Evolutionary conservation across 2,888 invertebrate species (phyloP), one percentile per base, ranked within the genome.

Genomic region (Abscondita cerata): DNA sequence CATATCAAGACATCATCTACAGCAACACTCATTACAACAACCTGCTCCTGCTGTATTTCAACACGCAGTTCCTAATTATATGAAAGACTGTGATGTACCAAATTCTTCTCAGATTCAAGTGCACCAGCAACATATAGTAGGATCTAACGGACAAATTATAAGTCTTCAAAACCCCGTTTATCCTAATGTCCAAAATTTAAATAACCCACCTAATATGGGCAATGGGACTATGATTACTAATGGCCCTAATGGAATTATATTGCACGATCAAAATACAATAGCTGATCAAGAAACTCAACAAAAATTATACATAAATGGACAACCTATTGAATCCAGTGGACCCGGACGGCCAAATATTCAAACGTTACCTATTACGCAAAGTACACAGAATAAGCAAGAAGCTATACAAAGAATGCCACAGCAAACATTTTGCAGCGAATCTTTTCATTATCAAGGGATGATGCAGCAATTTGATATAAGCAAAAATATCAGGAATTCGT

Each of bases 81-180:
- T 61, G 51, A 61, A 63, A 58, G 46, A 51, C 13, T 62, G 55
- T 51, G 53, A 46, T 31, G 46, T 59, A 52, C 52, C 15, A 36
- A 56, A 60, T 33, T 25, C 53, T 19, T 47, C 52, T 36, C 64
- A 64, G 36, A 59, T 70, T 40, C 74, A 76, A 62, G 59, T 75
- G 20, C 74, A 74, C 20, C 72, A 76, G 20, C 79, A 78, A 57
- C 80, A 81, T 63, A 74, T 86, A 34, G 75, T 86, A 59, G 85
- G 85, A 8, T 84, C 85, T 0, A 86, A 86, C 66, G 86, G 86
- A 41, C 86, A 86, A 76, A 81, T 87, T 50, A 85, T 87, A 57
- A 85, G 85, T 34, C 82, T 86, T 6, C 86, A 86, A 71, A 83
- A 83, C 25, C 80, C 73, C 15, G 61, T 64, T 40, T 56, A 56